Evolutionary conservation across 1,140 invertebrate genomes (phyloP), one percentile per base, ranked within the genome.

Genomic region (Diploscapter pachys): DNA sequence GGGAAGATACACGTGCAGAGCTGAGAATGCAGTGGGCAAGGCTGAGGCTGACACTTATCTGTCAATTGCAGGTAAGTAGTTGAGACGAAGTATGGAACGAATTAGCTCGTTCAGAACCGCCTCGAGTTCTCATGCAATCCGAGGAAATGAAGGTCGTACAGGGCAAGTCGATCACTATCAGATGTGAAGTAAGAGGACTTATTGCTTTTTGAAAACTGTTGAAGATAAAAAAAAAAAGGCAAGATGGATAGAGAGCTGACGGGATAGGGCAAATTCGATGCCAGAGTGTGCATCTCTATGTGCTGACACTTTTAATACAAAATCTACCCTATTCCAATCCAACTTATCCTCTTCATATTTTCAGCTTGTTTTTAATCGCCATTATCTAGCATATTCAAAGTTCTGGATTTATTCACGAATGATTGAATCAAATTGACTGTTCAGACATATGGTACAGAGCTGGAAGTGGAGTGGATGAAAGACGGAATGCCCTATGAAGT

Each of bases 391-490:
- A 31, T 31, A 31, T 31, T 31, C 31, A 31, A 31, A 31, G 31
- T 31, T 31, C 31, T 31, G 31, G 31, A 31, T 31, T 31, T 31
- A 31, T 31, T 31, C 31, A 31, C 31, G 31, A 31, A 31, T 31
- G 31, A 31, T 31, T 31, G 31, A 31, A 31, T 31, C 31, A 31
- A 31, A 31, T 31, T 31, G 31, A 31, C 31, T 31, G 31, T 31
- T 31, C 31, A 31, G 31, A 31, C 31, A 31, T 31, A 31, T 31
- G 31, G 31, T 31, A 31, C 31, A 31, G 31, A 31, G 31, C 92
- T 93, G 0, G 89, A 89, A n/a, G 90, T 95, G 9, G 91, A 92
- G 82, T 95, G 93, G 93, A 88, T 90, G 63, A 91, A 91, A 85
- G 90, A 93, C 84, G 90, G 90, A 11, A 87, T 90, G 78, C 85